Base-by-base conservation (phyloP, 1,140 invertebrate species). In the Carposina sasakii region DNA sequence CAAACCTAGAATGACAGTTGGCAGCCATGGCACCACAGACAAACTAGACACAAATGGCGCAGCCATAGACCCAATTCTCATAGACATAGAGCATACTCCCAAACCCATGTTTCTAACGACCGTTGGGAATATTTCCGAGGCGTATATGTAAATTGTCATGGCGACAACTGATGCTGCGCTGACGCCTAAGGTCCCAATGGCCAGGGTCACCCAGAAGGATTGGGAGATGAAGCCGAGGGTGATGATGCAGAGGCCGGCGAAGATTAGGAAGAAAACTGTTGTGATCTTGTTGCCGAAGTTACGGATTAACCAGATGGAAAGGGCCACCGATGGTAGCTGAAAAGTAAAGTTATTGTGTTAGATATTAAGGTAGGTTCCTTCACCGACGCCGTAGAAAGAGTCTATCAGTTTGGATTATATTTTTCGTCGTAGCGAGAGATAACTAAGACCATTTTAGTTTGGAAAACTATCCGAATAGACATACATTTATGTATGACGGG, bases 91-190 rank as follows among this genome's bases (percentile, higher is more conserved):
- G 2, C 87, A 88, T 1, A 88, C 85, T 4, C 90, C 90, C 36
- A 91, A 86, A 0, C 89, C 90, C 54, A 90, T 88, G 57, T 91
- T 92, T 34, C 90, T 76, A 0, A 91, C 86, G 2, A 91, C 88
- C 0, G 91, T 92, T 2, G 91, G 91, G 61, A 90, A 91, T 5
- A 92, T 47, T 75, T 92, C 91, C 13, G 90, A 90, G 0, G 89
- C 88, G 48, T 89, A 91, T 37, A 92, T 84, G 62, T 91, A 92
- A 13, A 90, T 87, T 0, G 89, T 88, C 0, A 88, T 86, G 52
- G 91, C 91, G 1, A 87, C 85, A 8, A 90, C 81, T 0, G 90
- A 86, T 39, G 89, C 88, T 17, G 89, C 89, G 57, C 91, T 90
- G 60, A 92, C 91, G 0, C 89, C 91, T 54, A 75, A 15, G 60